Evolutionary conservation across 2,888 invertebrate genomes (phyloP).

Genomic region (Apodemia duryi): DNA sequence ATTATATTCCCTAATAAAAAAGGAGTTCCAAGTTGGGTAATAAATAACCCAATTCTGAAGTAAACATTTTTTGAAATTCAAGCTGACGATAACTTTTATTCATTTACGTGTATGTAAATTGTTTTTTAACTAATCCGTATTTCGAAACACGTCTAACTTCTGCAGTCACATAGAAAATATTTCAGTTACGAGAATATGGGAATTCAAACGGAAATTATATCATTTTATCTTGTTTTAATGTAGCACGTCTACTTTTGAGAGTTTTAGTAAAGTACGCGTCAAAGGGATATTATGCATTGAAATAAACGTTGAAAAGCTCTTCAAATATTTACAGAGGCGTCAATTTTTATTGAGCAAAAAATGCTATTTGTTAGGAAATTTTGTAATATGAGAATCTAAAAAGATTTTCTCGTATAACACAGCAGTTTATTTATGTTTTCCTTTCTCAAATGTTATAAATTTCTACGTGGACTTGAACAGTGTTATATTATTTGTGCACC

Average conservation of each 20-base stretch:
- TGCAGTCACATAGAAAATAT: not conserved
- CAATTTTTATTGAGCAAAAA: slow-evolving; percentile 9
- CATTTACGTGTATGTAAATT: not conserved
- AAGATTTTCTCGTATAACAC: not conserved
- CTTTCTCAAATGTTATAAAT: too few relatives aligned
- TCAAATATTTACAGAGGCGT: slow-evolving; percentile 6
- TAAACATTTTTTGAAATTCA: not conserved
- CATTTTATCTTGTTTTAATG: not conserved
- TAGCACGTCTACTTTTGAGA: slow-evolving; percentile 4
- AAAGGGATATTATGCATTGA: slow-evolving; percentile 10
- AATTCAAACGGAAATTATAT: not conserved
- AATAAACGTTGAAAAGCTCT: slow-evolving; percentile 10
- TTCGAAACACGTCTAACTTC: not conserved
- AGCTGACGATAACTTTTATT: not conserved
- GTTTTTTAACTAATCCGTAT: not conserved
- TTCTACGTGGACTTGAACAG: too few relatives aligned
- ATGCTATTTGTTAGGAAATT: slow-evolving; percentile 1
- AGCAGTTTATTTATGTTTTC: not conserved
- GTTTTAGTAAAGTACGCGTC: slow-evolving; percentile 10
- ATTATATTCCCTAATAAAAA: too few relatives aligned
- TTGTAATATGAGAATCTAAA: not conserved
- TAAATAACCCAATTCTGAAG: too few relatives aligned
- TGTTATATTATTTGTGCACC: too few relatives aligned
- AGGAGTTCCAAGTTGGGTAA: too few relatives aligned
- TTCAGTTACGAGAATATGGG: not conserved